phyloP scores from a whole-genome alignment of 2,113 vertebrate genomes.

The Melozone crissalis region DNA sequence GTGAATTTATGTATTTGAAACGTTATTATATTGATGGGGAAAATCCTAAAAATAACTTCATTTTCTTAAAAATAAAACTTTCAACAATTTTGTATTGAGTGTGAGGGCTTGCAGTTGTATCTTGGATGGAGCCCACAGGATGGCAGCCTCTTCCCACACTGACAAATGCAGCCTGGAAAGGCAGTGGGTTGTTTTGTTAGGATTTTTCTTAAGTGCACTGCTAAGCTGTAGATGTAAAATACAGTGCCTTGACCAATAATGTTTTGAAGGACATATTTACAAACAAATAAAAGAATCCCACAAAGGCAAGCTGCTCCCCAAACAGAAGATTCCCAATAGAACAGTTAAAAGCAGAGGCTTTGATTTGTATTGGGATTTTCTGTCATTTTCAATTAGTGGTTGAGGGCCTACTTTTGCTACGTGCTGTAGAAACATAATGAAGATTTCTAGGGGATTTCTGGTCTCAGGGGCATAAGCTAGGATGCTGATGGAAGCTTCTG shows the following conservation, averaged over 20 bases:
- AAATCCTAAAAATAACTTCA: not conserved
- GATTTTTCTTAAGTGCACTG: not conserved
- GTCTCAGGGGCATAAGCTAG: not conserved
- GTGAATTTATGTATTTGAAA: conserved; percentile 4
- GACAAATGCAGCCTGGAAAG: not conserved
- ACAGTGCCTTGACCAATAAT: not conserved
- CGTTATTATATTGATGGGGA: not conserved
- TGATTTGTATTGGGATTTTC: not conserved
- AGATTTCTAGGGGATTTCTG: not conserved
- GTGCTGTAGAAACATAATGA: not conserved
- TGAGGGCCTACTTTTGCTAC: not conserved
- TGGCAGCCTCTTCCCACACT: conserved; percentile 42
- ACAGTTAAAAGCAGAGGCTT: not conserved
- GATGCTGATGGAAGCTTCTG: not conserved
- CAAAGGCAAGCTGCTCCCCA: not conserved
- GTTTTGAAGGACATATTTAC: not conserved
- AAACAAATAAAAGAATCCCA: not conserved
- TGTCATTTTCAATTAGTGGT: not conserved
- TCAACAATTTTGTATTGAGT: not conserved
- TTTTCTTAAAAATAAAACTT: conserved; percentile 59
- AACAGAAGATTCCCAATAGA: not conserved
- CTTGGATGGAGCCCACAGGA: conserved; percentile 13
- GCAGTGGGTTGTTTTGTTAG: not conserved
- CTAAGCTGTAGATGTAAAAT: not conserved
- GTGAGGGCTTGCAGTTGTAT: not conserved